These are phyloP conservation scores for Thamnophis elegans DNA, from an alignment of 2,797 vertebrate species.

Conservation along the genomic window DNA sequence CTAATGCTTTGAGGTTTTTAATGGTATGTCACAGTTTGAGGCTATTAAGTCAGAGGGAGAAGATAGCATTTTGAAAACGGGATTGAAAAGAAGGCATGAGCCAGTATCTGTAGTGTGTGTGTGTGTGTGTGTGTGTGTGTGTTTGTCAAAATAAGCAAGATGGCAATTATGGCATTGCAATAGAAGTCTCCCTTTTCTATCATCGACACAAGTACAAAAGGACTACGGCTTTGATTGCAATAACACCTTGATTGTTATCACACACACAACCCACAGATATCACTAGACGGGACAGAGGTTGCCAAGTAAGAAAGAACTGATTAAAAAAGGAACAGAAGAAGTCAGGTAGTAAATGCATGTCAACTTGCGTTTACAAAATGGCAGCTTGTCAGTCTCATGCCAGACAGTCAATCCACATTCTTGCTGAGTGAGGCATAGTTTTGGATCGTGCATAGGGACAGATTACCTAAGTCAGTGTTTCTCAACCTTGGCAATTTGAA, in stretches of 20 bases:
- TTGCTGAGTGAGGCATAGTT: neutral
- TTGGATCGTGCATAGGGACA: neutral
- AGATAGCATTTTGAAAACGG: neutral
- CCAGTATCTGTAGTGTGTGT: neutral
- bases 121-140: neutral
- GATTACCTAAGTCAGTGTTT: too few species aligned
- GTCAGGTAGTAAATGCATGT: neutral
- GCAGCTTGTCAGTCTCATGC: neutral
- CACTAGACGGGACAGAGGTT: neutral
- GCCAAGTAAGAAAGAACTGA: neutral
- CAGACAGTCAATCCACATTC: neutral
- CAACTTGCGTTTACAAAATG: neutral
- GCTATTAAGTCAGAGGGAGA: neutral
- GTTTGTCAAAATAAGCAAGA: neutral
- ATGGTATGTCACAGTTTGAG: neutral
- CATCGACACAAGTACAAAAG: neutral
- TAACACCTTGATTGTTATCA: neutral
- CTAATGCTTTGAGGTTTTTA: neutral
- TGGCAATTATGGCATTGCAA: neutral
- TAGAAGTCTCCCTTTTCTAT: neutral
- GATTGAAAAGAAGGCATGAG: neutral
- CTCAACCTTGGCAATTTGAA: too few species aligned
- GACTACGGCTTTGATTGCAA: neutral
- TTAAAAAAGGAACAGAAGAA: neutral
- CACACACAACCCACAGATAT: neutral